Evolutionary conservation across 1,140 invertebrate genomes (phyloP).

Genomic region (Cataglyphis hispanica): DNA sequence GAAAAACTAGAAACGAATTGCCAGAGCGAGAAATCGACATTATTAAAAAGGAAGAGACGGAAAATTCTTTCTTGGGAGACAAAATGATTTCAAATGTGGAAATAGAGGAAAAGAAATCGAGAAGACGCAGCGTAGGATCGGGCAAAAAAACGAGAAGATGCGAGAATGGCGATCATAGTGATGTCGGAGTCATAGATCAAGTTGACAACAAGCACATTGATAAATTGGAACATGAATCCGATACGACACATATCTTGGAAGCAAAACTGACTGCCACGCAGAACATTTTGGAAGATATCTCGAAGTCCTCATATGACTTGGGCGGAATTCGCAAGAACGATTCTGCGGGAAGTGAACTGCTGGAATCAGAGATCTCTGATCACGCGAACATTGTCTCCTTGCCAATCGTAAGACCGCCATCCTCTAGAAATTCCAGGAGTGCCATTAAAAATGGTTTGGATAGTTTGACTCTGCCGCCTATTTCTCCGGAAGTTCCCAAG

Average conservation of each 20-base stretch:
- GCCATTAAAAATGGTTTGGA: slow-evolving; percentile 64
- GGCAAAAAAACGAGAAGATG: slow-evolving; percentile 30
- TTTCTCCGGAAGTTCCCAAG: slow-evolving; percentile 79
- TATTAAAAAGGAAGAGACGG: not conserved
- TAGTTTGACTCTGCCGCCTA: slow-evolving; percentile 79
- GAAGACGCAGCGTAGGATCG: slow-evolving; percentile 8
- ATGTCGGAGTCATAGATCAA: not conserved
- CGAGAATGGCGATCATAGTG: not conserved
- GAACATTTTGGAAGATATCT: slow-evolving; percentile 78
- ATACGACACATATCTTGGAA: slow-evolving; percentile 66
- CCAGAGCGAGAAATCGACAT: not conserved
- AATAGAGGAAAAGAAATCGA: not conserved
- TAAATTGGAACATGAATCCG: not conserved
- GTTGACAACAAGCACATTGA: not conserved
- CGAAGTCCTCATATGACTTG: slow-evolving; percentile 44
- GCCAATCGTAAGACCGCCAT: slow-evolving; percentile 78
- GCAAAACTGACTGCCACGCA: slow-evolving; percentile 77
- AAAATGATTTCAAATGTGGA: not conserved
- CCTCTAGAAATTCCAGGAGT: slow-evolving; percentile 63
- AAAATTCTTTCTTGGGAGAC: not conserved
- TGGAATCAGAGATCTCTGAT: slow-evolving; percentile 33
- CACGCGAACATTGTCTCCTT: slow-evolving; percentile 72
- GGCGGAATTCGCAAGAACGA: slow-evolving; percentile 53
- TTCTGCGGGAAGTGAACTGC: slow-evolving; percentile 13
- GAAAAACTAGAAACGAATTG: not conserved